Evolutionary conservation across 2,797 vertebrate genomes (phyloP).

Genomic region (Antrozous pallidus): DNA sequence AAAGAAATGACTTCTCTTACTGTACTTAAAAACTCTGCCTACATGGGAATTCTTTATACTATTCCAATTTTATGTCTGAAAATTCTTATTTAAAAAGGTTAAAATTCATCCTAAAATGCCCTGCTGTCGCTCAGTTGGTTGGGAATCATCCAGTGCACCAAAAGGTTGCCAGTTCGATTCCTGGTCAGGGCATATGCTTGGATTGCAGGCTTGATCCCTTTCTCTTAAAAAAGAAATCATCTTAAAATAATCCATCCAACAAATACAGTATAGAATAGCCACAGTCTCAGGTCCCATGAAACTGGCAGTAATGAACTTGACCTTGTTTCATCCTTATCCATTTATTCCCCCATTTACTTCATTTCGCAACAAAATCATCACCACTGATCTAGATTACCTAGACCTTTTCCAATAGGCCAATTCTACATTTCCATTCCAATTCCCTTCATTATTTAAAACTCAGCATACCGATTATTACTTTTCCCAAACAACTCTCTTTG

Average conservation of each 20-base stretch:
- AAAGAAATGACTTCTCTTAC: background rate
- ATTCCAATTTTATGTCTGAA: constrained; percentile 18
- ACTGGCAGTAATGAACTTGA: background rate
- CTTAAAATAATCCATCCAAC: background rate
- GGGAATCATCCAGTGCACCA: background rate
- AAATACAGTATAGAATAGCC: background rate
- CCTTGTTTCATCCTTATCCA: background rate
- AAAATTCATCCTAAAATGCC: background rate
- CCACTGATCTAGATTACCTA: background rate
- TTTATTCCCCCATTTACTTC: background rate
- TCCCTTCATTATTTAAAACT: background rate
- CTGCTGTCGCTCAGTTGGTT: background rate
- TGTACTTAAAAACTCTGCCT: background rate
- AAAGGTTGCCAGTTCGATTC: background rate
- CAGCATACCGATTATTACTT: background rate
- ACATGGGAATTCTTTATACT: background rate
- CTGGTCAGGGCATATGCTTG: background rate
- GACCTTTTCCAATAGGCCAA: constrained; percentile 12
- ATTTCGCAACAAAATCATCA: constrained; percentile 3
- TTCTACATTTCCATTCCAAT: background rate
- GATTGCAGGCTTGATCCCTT: background rate
- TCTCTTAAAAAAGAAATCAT: background rate
- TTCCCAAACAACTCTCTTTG: background rate
- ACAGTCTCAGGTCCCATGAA: background rate
- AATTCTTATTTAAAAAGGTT: background rate